Conservation (phyloP, 2,797 vertebrate species). For the Protonibea diacanthus region DNA sequence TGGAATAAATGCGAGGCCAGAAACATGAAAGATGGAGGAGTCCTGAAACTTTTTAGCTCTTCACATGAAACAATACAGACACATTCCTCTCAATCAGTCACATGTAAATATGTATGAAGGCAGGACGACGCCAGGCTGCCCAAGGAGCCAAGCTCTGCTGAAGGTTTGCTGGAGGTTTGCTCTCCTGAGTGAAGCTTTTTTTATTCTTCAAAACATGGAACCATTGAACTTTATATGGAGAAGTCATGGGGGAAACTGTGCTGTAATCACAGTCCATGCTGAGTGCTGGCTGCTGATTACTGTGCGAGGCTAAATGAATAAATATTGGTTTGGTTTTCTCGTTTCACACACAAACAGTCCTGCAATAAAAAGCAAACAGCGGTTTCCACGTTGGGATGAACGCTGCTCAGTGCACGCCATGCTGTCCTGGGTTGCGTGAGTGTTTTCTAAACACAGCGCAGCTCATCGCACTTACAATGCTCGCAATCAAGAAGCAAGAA, state of each 20-base stretch:
- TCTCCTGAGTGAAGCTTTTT: conserved; percentile 18
- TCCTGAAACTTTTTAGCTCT: conserved; percentile 43
- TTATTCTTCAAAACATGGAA: conserved; percentile 23
- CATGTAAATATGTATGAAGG: conserved; percentile 48
- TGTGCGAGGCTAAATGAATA: conserved; percentile 4
- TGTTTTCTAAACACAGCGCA: conserved; percentile 57
- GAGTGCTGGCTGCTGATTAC: conserved; percentile 16
- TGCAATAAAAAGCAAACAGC: conserved; percentile 45
- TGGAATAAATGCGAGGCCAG: conserved; percentile 54
- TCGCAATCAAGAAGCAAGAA: conserved; percentile 63
- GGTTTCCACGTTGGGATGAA: conserved; percentile 32
- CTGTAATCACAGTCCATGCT: conserved; percentile 25
- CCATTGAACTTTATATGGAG: background rate
- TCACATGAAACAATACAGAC: conserved; percentile 58
- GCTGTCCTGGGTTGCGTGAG: conserved; percentile 40
- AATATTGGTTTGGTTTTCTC: conserved; percentile 33
- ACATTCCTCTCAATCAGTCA: conserved; percentile 58
- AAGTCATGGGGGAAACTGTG: conserved; percentile 28
- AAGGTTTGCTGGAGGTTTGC: background rate
- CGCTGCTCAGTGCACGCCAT: conserved; percentile 40
- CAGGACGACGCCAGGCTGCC: conserved; percentile 8
- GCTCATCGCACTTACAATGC: conserved; percentile 29
- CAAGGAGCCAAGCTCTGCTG: background rate
- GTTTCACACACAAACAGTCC: conserved; percentile 53
- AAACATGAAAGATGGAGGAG: conserved; percentile 62